Base-by-base conservation (phyloP, 1,140 invertebrate species). In the Drosophila murphyi region DNA sequence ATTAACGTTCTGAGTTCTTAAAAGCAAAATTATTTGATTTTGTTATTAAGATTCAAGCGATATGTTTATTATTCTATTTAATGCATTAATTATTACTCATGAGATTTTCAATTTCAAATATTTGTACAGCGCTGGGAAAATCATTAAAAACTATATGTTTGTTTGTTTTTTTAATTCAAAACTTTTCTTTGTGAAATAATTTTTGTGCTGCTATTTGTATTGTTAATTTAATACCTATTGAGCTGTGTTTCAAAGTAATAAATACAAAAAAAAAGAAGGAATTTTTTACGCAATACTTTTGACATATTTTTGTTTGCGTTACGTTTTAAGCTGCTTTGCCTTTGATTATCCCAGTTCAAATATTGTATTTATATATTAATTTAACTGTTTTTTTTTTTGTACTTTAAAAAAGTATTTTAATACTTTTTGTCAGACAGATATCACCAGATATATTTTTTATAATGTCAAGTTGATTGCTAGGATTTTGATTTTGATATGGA, bases 401-500 rank as follows among this genome's bases (percentile, higher is more conserved):
- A 12, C n/a, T 7, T 34, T 34, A 35, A 7, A 56, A 59, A 31
- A 45, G 3, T 41, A 8, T 54, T 63, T 61, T 8, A 61, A 61
- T 45, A 34, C 37, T 48, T 7, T 6, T 59, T 59, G n/a, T 59
- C 12, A 34, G 47, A 34, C 6, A 2, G 31, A 47, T 5, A n/a
- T 31, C 43, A 8, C 31, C 3, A 32, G 31, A 5, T 37, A 29
- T 39, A 10, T 28, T 56, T 50, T 50, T 20, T 29, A 35, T 31
- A 34, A 41, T 35, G 52, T 52, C 20, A 54, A 54, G 20, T 34
- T 10, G 5, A 7, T 31, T 47, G 63, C 5, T 67, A 12, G 64
- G 45, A 57, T 50, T 51, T 50, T 51, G 31, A 37, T 51, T 62
- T 29, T 37, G n/a, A 59, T 51, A 51, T 59, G 43, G 39, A 69